These are phyloP conservation scores for Melanocharis versteri DNA, from an alignment of 2,113 vertebrate genomes.

Conservation along the genomic window DNA sequence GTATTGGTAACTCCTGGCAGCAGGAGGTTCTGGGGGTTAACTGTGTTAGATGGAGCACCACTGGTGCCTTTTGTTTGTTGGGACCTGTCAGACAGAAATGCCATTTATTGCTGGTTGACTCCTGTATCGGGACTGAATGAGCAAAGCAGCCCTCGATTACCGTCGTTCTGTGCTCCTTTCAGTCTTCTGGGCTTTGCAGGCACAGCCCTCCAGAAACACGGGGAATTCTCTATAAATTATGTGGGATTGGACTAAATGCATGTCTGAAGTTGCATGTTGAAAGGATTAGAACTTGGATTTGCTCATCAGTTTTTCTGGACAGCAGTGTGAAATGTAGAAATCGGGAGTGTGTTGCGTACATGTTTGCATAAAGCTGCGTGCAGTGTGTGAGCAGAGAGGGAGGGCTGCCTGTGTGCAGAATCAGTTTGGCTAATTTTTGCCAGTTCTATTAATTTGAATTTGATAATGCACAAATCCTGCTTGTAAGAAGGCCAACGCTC, in stretches of 20 bases:
- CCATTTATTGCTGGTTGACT: neutral
- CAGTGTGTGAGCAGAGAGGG: neutral
- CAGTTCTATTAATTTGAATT: neutral
- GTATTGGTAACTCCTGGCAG: neutral
- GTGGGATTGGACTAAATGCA: neutral
- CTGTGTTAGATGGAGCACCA: neutral
- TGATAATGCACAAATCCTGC: neutral
- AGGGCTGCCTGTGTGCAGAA: neutral
- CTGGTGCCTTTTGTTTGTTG: neutral
- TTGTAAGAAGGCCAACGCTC: neutral
- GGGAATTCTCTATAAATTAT: neutral
- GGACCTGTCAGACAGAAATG: neutral
- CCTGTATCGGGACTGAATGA: neutral
- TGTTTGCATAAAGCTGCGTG: neutral
- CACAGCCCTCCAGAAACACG: neutral
- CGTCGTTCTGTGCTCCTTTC: neutral
- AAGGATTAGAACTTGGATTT: neutral
- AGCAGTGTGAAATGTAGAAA: neutral
- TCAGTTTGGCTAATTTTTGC: neutral
- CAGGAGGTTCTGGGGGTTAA: neutral
- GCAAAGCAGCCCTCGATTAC: neutral
- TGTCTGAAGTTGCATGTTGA: neutral
- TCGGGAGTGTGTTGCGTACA: accelerated
- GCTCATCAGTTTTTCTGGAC: neutral
- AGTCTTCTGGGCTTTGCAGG: neutral